These are phyloP conservation scores for Sprattus sprattus DNA, from an alignment of 2,113 vertebrate species.

Conservation along the genomic window DNA sequence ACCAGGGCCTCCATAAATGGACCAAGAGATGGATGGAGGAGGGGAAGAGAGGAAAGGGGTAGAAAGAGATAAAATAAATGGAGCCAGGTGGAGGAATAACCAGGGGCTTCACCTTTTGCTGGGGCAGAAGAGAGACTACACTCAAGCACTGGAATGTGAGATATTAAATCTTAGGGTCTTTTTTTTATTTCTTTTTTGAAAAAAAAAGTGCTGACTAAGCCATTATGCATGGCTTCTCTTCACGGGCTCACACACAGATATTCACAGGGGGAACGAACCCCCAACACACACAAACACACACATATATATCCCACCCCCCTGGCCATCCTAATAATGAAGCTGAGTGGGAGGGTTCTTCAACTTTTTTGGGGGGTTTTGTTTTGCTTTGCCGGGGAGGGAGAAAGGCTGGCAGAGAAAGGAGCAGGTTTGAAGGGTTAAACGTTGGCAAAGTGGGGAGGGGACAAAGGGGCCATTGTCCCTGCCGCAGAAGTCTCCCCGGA, in stretches of 20 bases:
- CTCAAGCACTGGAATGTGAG: not conserved
- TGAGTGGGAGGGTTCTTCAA: conserved; percentile 49
- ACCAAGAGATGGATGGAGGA: not conserved
- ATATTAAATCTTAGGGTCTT: not conserved
- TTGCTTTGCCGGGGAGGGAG: conserved; percentile 64
- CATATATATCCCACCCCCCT: conserved; percentile 26
- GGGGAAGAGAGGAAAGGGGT: not conserved
- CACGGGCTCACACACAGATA: conserved; percentile 40
- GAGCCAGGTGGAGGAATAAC: not conserved
- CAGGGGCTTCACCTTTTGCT: not conserved
- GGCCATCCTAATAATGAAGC: conserved; percentile 25
- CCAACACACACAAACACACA: conserved; percentile 9
- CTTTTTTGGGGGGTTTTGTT: conserved; percentile 50
- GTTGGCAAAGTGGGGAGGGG: conserved; percentile 63
- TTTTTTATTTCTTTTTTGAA: not conserved
- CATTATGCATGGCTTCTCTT: not conserved
- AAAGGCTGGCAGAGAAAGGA: conserved; percentile 65
- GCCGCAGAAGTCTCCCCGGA: conserved; percentile 71
- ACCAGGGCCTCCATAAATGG: not conserved
- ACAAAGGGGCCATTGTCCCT: conserved; percentile 74
- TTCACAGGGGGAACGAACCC: conserved; percentile 3
- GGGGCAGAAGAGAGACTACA: not conserved
- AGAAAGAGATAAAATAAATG: not conserved
- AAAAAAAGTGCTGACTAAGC: not conserved
- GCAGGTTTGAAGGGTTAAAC: conserved; percentile 71